Percentiles rank a stretch among this genome's conserved stretches.
Evolutionary conservation across 2,888 invertebrate species (phyloP).

Genomic region (Drosophila pegasa): DNA sequence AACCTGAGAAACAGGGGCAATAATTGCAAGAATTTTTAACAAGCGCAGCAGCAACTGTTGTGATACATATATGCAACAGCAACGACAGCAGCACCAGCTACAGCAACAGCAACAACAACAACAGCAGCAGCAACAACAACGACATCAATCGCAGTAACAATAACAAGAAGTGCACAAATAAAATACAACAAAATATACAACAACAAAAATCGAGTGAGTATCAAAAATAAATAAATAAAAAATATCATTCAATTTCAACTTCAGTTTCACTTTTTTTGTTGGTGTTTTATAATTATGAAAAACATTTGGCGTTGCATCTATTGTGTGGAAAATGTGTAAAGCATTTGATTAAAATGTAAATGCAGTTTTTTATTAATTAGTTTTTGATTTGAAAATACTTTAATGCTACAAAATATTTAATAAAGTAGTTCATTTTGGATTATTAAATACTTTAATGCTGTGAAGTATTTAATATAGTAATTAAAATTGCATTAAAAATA

Average conservation of each 20-base stretch:
- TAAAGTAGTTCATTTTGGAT: neutral
- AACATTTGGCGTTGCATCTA: neutral
- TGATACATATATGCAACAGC: slow-evolving; percentile 32
- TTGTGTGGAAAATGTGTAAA: neutral
- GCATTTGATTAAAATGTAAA: neutral
- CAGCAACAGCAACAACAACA: slow-evolving; percentile 36
- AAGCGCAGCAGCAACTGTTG: slow-evolving; percentile 34
- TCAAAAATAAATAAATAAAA: neutral
- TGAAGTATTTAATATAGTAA: neutral
- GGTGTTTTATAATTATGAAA: slow-evolving; percentile 23
- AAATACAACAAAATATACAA: slow-evolving; percentile 36
- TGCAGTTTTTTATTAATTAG: neutral
- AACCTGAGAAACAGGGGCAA: slow-evolving; percentile 18
- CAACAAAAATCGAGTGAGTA: slow-evolving; percentile 66
- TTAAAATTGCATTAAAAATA: neutral
- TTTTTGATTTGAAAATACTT: neutral
- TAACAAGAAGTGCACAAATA: slow-evolving; percentile 33
- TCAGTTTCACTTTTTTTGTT: neutral
- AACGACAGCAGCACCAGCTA: slow-evolving; percentile 37
- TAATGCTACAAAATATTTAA: neutral
- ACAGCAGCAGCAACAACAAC: slow-evolving; percentile 39
- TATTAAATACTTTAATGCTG: neutral
- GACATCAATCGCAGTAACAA: slow-evolving; percentile 39
- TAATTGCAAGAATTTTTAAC: slow-evolving; percentile 34
- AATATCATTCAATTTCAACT: neutral